phyloP scores from a whole-genome alignment of 2,888 invertebrate genomes.

The Syrista parreyssii region DNA sequence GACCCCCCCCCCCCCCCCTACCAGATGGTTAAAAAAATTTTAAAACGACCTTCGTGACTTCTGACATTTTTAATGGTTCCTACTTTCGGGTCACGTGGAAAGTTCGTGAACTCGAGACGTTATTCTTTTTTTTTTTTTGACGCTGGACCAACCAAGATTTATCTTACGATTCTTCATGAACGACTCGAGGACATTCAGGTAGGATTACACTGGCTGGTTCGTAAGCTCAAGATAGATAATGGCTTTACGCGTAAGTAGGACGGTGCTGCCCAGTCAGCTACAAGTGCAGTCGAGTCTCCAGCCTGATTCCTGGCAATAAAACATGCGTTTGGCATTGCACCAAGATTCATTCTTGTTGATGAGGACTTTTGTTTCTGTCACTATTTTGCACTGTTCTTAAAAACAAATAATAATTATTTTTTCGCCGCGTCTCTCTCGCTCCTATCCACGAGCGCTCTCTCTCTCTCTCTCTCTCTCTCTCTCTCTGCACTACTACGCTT shows the following conservation, averaged over 20 bases:
- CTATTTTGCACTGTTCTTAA: neutral
- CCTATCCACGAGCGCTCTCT: rapidly evolving
- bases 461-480: no score
- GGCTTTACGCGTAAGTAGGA: neutral
- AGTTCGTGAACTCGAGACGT: neutral
- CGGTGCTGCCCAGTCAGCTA: neutral
- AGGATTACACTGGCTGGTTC: neutral
- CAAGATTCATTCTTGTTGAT: no score
- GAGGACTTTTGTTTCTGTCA: no score
- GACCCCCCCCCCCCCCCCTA: rapidly evolving
- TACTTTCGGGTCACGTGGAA: neutral
- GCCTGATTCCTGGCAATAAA: no score
- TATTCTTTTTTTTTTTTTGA: neutral
- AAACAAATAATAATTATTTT: neutral
- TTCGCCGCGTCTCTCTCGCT: neutral
- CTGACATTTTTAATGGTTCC: neutral
- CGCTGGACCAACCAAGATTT: neutral
- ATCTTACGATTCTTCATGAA: neutral
- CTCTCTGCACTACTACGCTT: no score
- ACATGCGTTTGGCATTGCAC: no score
- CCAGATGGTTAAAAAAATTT: neutral
- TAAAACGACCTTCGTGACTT: neutral
- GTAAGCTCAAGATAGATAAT: neutral
- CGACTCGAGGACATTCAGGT: neutral
- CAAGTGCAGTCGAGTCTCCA: neutral